A percentile compares a stretch with the other conserved stretches of the same genome.
These are phyloP conservation scores for Nephrotoma appendiculata DNA, from an alignment of 2,888 invertebrate species.

Conservation along the genomic window DNA sequence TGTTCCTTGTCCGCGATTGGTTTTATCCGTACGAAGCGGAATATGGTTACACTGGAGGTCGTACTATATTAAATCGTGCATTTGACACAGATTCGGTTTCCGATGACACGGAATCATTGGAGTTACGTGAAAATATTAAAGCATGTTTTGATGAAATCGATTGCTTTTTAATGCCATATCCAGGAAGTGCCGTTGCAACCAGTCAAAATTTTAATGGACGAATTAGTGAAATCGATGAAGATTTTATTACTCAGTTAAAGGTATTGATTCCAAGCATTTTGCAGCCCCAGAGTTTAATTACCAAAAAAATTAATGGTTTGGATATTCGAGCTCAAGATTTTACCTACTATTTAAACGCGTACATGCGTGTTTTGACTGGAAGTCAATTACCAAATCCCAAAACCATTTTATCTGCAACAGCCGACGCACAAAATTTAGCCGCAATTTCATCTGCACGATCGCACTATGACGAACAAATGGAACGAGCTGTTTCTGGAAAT, in stretches of 20 bases:
- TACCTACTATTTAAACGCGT: background rate
- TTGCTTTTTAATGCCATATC: slow-evolving; percentile 8
- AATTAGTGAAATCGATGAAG: slow-evolving; percentile 5
- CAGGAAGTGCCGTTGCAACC: slow-evolving; percentile 7
- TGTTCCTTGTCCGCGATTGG: slow-evolving; percentile 9
- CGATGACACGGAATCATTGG: background rate
- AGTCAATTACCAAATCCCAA: background rate
- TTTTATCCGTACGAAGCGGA: slow-evolving; percentile 2
- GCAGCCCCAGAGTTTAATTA: background rate
- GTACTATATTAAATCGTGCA: background rate
- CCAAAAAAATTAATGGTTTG: slow-evolving; percentile 6
- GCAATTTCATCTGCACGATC: background rate
- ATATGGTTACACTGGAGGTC: background rate
- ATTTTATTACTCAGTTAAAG: slow-evolving; percentile 6
- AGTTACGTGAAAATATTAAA: background rate
- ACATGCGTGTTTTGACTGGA: background rate
- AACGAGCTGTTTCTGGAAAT: background rate
- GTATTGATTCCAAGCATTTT: slow-evolving; percentile 5
- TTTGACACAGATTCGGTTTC: background rate
- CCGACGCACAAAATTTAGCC: background rate
- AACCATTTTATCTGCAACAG: background rate
- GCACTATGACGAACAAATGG: background rate
- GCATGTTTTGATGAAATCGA: slow-evolving; percentile 2
- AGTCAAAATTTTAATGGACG: slow-evolving; percentile 7
- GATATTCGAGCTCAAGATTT: slow-evolving; percentile 4